These are phyloP conservation scores for Diachasmimorpha longicaudata DNA, from an alignment of 1,140 invertebrate species.

Conservation along the genomic window DNA sequence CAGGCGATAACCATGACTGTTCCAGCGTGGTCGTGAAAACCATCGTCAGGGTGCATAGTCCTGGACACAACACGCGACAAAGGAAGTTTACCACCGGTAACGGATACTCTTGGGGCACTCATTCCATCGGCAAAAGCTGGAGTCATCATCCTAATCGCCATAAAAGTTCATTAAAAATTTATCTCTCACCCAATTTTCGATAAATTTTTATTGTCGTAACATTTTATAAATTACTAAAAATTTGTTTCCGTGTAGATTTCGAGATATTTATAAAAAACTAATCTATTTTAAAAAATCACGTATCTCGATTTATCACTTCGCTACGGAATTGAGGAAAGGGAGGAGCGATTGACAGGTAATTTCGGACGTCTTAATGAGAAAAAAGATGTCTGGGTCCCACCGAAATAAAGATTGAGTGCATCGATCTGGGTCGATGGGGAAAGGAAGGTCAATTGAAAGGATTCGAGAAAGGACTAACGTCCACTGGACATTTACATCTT, in stretches of 20 bases:
- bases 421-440: neutral
- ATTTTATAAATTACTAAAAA: no score
- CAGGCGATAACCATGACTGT: slow-evolving; percentile 92
- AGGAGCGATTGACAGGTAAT: no score
- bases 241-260: no score
- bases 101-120: slow-evolving; percentile 78
- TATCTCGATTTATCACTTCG: no score
- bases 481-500: neutral
- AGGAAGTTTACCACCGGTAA: slow-evolving; percentile 77
- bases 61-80: slow-evolving; percentile 83
- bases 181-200: no score
- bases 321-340: no score
- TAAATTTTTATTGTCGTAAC: no score
- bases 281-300: no score
- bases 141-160: slow-evolving; percentile 69
- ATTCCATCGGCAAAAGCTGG: slow-evolving; percentile 83
- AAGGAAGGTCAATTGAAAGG: slow-evolving; percentile 2
- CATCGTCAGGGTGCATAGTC: slow-evolving; percentile 89
- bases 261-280: no score
- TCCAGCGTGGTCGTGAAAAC: slow-evolving; percentile 91
- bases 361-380: no score
- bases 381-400: no score
- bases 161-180: neutral
- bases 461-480: neutral
- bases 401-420: neutral